Evolutionary conservation across 1,140 invertebrate genomes (phyloP), one percentile per base, ranked within the genome.

Genomic region (Pseudachorutes palmiensis): DNA sequence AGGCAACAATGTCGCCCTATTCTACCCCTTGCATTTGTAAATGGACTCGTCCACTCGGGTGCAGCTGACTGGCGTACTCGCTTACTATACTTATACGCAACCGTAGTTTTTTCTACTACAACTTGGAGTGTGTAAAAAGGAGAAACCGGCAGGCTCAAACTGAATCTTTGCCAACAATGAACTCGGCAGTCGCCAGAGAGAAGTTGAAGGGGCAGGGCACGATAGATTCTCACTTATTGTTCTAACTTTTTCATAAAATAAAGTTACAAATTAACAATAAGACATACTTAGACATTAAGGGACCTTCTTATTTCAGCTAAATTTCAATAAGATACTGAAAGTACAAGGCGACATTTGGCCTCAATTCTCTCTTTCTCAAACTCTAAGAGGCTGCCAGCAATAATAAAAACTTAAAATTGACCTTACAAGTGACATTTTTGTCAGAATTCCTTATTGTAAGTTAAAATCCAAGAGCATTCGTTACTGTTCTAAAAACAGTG

Each of bases 51-150:
- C 70, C 70, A 69, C 67, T 66, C 70, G 26, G 24, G 33, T 68
- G 70, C 70, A 71, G 70, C 66, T 68, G 70, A 71, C 70, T 71
- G 70, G 66, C 70, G 70, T 71, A 72, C 70, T 72, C 70, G 67
- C 68, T 69, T 72, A 72, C 70, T 72, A 72, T 72, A 65, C 33
- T 72, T 69, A 69, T 72, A 72, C 70, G 70, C 70, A 72, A 72
- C 65, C 70, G 70, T 72, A 72, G 70, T 69, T 68, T 67, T 62
- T 63, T 62, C 66, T 63, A 33, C 66, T 51, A 22, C 48, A 32
- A 59, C 60, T 26, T 24, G 24, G 51, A 26, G 51, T 55, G 51
- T 55, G 51, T 55, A 55, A 55, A 55, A 55, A 22, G 51, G 51
- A 55, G n/a, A n/a, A n/a, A n/a, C n/a, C n/a, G 19, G 36, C 36